These are phyloP conservation scores for Oryzias curvinotus DNA, from an alignment of 2,113 vertebrate species.

Conservation along the genomic window DNA sequence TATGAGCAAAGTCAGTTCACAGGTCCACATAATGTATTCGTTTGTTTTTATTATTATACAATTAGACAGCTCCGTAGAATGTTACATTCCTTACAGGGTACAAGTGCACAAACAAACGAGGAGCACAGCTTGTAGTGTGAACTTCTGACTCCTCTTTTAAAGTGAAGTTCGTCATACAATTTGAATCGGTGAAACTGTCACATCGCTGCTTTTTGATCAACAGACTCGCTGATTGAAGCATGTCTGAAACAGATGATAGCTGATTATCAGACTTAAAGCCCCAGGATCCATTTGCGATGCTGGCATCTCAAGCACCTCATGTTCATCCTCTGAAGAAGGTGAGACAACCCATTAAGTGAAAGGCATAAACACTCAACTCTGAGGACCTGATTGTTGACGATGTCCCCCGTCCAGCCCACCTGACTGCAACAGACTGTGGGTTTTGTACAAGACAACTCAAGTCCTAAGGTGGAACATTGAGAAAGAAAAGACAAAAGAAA, in stretches of 20 bases:
- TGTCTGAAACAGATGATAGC: slow-evolving; percentile 64
- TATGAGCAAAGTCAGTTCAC: not conserved
- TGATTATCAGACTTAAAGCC: slow-evolving; percentile 58
- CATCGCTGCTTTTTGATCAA: slow-evolving; percentile 57
- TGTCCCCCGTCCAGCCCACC: slow-evolving; percentile 64
- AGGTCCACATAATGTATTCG: slow-evolving; percentile 1
- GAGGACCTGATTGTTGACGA: slow-evolving; percentile 61
- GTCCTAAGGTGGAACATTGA: slow-evolving; percentile 67
- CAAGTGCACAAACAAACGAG: slow-evolving; percentile 43
- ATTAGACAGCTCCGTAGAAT: slow-evolving; percentile 20
- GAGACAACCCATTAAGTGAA: slow-evolving; percentile 75
- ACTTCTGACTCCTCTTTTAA: slow-evolving; percentile 57
- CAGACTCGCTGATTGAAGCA: slow-evolving; percentile 63
- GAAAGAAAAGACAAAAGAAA: slow-evolving; percentile 67
- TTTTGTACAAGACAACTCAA: slow-evolving; percentile 70
- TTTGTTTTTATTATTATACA: slow-evolving; percentile 23
- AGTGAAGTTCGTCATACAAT: slow-evolving; percentile 57
- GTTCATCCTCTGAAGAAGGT: slow-evolving; percentile 75
- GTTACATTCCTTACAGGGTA: slow-evolving; percentile 47
- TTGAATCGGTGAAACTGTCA: slow-evolving; percentile 58
- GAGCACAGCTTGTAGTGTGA: slow-evolving; percentile 40
- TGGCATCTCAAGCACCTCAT: slow-evolving; percentile 74
- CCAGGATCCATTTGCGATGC: slow-evolving; percentile 67
- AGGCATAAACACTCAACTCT: slow-evolving; percentile 75
- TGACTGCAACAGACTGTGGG: slow-evolving; percentile 66